Evolutionary conservation across 2,113 vertebrate species (phyloP), one percentile per base, ranked within the genome.

Genomic region (Phylloscopus trochiloides): DNA sequence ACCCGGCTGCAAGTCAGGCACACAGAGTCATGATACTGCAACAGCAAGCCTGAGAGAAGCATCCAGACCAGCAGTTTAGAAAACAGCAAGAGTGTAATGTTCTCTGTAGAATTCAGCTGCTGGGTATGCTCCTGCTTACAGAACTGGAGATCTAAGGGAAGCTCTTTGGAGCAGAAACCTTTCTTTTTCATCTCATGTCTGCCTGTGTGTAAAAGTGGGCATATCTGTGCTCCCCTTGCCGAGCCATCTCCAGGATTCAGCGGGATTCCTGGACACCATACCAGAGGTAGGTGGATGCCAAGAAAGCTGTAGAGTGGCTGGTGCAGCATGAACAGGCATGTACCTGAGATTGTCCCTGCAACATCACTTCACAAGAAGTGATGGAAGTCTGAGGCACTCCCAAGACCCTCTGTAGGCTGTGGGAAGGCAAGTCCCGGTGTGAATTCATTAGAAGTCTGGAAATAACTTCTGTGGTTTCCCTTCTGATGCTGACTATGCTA

Each of bases 381-480:
- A 6, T 85, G 77, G 25, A 38, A 50, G 34, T 62, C 43, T 4
- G 2, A 20, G 22, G 13, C 28, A 20, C 17, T 24, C 38, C 76
- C 2, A 0, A 68, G 65, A 45, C 17, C 16, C 3, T 51, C 54
- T 3, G 2, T 3, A 65, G n/a, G 29, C 54, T 2, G 1, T 68
- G 42, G 76, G n/a, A 76, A 61, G 43, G 67, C 45, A 83, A 67
- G 21, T 61, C 40, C 24, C 26, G 2, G 8, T 5, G 47, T 57
- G 47, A 80, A 85, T 91, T 87, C 57, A 24, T 34, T 43, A 92
- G 58, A 91, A 85, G 51, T 66, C 51, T 92, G 55, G 58, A 88
- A 93, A 54, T 63, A 90, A 43, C 13, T 83, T 81, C 17, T 42
- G 58, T 77, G 77, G 40, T 71, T 76, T 91, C 29, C 17, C 45